Conservation (phyloP, 64 coral and sea anemone genomes). For the Porites lutea region DNA sequence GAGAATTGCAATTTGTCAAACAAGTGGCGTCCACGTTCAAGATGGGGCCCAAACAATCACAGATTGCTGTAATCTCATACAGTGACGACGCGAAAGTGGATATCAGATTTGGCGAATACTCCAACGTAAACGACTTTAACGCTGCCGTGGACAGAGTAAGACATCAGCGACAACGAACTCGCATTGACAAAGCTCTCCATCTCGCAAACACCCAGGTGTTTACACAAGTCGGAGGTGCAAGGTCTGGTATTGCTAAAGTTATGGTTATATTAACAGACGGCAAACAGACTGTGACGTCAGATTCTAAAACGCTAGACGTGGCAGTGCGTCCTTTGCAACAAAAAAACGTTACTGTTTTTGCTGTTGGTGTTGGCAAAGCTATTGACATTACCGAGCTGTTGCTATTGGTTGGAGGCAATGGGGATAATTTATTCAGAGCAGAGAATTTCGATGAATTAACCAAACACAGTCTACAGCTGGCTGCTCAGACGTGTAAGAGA, state of each 20-base stretch:
- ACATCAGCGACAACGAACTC: slow-evolving; percentile 10
- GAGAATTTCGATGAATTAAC: slow-evolving; percentile 62
- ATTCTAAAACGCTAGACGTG: neutral
- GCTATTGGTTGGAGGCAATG: slow-evolving; percentile 12
- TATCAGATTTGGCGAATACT: slow-evolving; percentile 26
- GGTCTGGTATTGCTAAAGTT: slow-evolving; percentile 44
- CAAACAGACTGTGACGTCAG: slow-evolving; percentile 5
- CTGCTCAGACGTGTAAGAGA: slow-evolving; percentile 42
- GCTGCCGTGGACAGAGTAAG: slow-evolving; percentile 18
- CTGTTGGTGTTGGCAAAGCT: slow-evolving; percentile 38
- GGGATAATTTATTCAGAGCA: slow-evolving; percentile 42
- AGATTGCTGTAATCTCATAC: slow-evolving; percentile 57
- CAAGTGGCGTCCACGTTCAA: slow-evolving; percentile 40
- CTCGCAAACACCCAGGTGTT: slow-evolving; percentile 27
- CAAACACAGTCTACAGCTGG: neutral
- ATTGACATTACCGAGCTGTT: slow-evolving; percentile 32
- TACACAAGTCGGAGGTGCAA: neutral
- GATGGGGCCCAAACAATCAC: slow-evolving; percentile 24
- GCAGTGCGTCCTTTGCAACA: slow-evolving; percentile 41
- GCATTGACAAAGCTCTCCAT: slow-evolving; percentile 53
- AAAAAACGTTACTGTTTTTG: slow-evolving; percentile 48
- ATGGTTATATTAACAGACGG: slow-evolving; percentile 57
- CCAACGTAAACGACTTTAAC: slow-evolving; percentile 56
- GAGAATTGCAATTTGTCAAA: slow-evolving; percentile 46
- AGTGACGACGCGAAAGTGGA: slow-evolving; percentile 40